phyloP scores from a whole-genome alignment of 92 coral and sea anemone species.

The Muricea muricata region DNA sequence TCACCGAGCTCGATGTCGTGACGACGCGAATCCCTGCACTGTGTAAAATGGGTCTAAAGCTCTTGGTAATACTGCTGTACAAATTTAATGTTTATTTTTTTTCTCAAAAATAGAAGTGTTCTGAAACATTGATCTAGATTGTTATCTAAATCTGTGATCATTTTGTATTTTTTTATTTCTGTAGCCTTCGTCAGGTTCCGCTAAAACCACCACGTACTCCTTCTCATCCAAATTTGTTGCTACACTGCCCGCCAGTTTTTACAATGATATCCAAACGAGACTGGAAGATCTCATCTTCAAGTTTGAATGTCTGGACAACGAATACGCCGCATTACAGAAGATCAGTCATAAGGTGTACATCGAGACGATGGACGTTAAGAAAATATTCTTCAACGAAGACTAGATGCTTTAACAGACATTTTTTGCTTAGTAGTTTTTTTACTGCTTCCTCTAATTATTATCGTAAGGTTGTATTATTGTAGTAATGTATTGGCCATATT shows the following conservation, averaged over 20 bases:
- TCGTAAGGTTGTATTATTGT: neutral
- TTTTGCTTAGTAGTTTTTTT: neutral
- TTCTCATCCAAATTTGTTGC: conserved; percentile 43
- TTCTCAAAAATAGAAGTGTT: no score
- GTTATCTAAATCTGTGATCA: neutral
- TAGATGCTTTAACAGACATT: neutral
- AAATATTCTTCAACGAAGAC: conserved; percentile 12
- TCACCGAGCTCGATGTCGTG: no score
- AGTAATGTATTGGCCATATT: no score
- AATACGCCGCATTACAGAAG: conserved; percentile 49
- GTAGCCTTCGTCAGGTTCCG: conserved; percentile 16
- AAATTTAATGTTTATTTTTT: no score
- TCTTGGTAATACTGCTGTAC: no score
- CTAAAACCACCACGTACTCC: neutral
- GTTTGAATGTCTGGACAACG: conserved; percentile 45
- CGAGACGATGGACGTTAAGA: conserved; percentile 33
- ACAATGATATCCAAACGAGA: conserved; percentile 28
- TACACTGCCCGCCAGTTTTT: conserved; percentile 34
- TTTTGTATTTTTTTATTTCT: neutral
- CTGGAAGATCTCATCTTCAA: conserved; percentile 45
- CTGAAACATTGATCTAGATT: neutral
- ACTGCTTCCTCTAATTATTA: neutral
- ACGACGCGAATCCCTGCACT: no score
- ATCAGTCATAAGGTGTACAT: conserved; percentile 26
- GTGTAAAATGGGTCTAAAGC: no score